Base-by-base conservation (phyloP, 2,113 vertebrate species). In the Epinephelus moara region DNA sequence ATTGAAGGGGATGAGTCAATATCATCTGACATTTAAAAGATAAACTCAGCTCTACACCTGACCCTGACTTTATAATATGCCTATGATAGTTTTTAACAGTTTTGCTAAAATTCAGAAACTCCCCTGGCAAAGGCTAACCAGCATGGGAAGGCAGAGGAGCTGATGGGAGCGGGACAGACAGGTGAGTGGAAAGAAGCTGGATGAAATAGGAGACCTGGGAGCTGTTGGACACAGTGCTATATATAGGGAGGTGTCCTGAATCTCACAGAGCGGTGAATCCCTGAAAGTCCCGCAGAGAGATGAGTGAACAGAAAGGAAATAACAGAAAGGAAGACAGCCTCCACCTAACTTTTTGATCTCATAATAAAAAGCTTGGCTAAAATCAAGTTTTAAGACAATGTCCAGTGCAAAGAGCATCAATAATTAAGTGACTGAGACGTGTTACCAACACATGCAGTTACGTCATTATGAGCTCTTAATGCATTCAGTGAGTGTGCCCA, bases 161-260 rank as follows among this genome's bases (percentile, higher is more conserved):
- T 70, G 23, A 53, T 67, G 70, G 56, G 66, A 83, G 64, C 61
- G 13, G 57, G 75, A 61, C 33, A 59, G 69, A 78, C 70, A 82
- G 80, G 87, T 87, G 75, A 88, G 56, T 47, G 57, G 73, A 73
- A 77, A 87, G 82, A 84, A 74, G 61, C 23, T 66, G 56, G 59
- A 66, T 85, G 93, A 89, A 92, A 93, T 25, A 75, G 55, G 85
- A 93, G 89, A 91, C 56, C 78, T 84, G 77, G 82, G 78, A 86
- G 47, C 76, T 70, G 70, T 62, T 82, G 78, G 85, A 75, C 86
- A 78, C 66, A 2, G 37, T 13, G 78, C 89, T 93, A 93, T 92
- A 85, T 84, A 93, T 93, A 94, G 91, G 27, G 40, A 83, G 61
- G 69, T 79, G 88, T 83, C 84, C 91, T 86, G 81, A 82, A 91